Percentiles rank a stretch among this genome's conserved stretches.
These are phyloP conservation scores for Argyrosomus japonicus DNA, from an alignment of 2,113 vertebrate genomes.

Conservation along the genomic window DNA sequence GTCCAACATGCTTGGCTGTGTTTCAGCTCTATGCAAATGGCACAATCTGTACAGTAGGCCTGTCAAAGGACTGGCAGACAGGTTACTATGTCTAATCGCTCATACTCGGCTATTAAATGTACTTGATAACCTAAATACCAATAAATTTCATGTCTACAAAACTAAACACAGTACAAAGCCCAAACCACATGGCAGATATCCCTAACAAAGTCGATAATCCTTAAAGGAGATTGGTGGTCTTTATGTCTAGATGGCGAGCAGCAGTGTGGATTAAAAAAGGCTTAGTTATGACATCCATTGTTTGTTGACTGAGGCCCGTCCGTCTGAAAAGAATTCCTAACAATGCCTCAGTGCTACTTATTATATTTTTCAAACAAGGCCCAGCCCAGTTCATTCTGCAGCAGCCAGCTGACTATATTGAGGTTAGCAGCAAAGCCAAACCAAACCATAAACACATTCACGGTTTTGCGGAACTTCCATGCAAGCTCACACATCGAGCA, in stretches of 20 bases:
- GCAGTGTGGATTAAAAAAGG: slow-evolving; percentile 66
- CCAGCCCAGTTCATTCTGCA: slow-evolving; percentile 6
- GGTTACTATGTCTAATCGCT: neutral
- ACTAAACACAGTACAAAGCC: slow-evolving; percentile 34
- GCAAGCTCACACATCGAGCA: slow-evolving; percentile 4
- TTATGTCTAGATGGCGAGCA: slow-evolving; percentile 66
- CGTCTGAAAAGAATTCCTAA: slow-evolving; percentile 29
- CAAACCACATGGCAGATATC: slow-evolving; percentile 50
- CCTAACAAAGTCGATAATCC: slow-evolving; percentile 69
- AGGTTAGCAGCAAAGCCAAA: slow-evolving; percentile 14
- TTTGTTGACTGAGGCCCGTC: slow-evolving; percentile 41
- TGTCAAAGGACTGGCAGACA: neutral
- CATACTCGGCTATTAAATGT: slow-evolving; percentile 3
- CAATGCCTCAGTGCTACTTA: slow-evolving; percentile 22
- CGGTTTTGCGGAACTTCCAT: slow-evolving; percentile 6
- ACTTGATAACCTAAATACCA: slow-evolving; percentile 34
- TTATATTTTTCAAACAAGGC: slow-evolving; percentile 18
- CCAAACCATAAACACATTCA: neutral
- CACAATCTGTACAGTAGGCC: neutral
- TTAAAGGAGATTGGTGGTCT: slow-evolving; percentile 73
- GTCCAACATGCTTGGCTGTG: neutral
- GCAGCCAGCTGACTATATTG: neutral
- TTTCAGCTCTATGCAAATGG: slow-evolving; percentile 6
- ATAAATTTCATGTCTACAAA: slow-evolving; percentile 54
- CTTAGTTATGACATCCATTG: slow-evolving; percentile 67